phyloP scores from a whole-genome alignment of 2,888 invertebrate genomes.

The Himalopsyche tibetana region DNA sequence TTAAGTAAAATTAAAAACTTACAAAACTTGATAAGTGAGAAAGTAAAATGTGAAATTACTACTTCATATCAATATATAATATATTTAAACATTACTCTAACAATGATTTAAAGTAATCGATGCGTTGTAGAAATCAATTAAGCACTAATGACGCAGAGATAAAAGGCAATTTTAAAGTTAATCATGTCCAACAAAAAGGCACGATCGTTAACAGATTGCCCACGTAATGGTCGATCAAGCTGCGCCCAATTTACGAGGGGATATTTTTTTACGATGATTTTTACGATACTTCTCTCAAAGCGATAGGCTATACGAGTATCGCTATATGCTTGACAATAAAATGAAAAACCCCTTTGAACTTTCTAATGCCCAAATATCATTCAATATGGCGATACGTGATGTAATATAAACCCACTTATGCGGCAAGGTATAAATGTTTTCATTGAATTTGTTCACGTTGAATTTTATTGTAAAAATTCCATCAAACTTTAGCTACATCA shows the following conservation, averaged over 20 bases:
- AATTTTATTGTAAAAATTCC: not conserved
- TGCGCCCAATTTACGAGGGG: slow-evolving; percentile 37
- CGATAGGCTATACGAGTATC: not conserved
- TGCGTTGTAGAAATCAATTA: no score
- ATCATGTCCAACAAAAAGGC: not conserved
- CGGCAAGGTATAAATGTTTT: not conserved
- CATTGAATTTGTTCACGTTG: not conserved
- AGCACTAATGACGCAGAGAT: no score
- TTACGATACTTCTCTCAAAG: slow-evolving; percentile 38
- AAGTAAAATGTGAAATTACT: no score
- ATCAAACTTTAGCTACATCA: not conserved
- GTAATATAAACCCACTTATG: not conserved
- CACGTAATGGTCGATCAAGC: slow-evolving; percentile 42
- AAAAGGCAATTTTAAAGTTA: no score
- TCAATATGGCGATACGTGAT: not conserved
- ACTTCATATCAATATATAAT: no score
- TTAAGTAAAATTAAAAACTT: no score
- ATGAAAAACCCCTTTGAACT: slow-evolving; percentile 16
- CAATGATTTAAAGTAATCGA: no score
- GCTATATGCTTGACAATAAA: slow-evolving; percentile 7
- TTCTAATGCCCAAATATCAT: slow-evolving; percentile 16
- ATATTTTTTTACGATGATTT: slow-evolving; percentile 52
- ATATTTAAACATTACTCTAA: no score
- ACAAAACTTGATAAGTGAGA: no score
- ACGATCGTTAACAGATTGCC: not conserved